Base-by-base conservation (phyloP, 2,888 invertebrate species). In the Athrips mouffetella region DNA sequence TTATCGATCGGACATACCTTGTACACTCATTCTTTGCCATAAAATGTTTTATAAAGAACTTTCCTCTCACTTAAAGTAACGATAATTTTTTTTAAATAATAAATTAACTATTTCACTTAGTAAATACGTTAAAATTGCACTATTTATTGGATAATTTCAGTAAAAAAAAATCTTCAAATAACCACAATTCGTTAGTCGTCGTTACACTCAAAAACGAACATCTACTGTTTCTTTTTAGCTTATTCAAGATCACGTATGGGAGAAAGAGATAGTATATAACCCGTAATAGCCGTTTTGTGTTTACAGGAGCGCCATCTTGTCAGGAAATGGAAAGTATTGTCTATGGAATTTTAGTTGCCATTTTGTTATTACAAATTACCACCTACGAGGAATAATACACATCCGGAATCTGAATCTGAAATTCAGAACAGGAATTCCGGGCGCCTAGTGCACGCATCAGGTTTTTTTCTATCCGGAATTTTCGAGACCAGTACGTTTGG, bases 1-100 rank as follows among this genome's bases (percentile, higher is more conserved):
- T 73, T 84, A 87, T 88, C 67, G 87, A 88, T 85, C 77, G 79
- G 59, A 86, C 87, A 75, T 86, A 86, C 87, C 85, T 87, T 78
- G 76, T 65, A 60, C 62, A 65, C 62, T 66, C 75, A 79, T 80
- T 76, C 69, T 76, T 73, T 74, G 73, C 80, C 84, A 84, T 82
- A 59, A 52, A 62, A 46, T 55, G 52, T 49, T 55, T 54, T 61
- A 64, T 57, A 57, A 62, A 56, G 57, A 55, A 62, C 58, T 56
- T 51, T 47, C 37, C 51, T 53, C 52, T 47, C 49, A 60, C 64
- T 56, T 65, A 61, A 60, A 63, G 55, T 56, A 59, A 53, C 33
- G 54, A 57, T 60, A 59, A 63, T 63, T 70, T 63, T 55, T 59
- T 50, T 23, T 50, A 50, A 55, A 55, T 45, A 59, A 53, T 64